Evolutionary conservation across 2,888 invertebrate species (phyloP).

Genomic region (Abscondita cerata): DNA sequence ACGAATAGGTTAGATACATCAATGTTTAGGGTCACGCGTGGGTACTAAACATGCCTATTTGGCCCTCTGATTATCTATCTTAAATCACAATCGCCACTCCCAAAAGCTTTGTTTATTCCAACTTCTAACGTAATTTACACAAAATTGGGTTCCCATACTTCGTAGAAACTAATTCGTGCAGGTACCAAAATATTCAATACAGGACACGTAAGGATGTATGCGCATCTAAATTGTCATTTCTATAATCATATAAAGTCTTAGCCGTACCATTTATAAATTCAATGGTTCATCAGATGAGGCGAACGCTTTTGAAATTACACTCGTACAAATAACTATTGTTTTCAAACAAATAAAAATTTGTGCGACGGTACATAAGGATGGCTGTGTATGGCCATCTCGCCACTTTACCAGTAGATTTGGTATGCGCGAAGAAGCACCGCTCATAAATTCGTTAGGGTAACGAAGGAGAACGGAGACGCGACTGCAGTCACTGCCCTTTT

Average conservation of each 20-base stretch:
- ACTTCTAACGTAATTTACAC: too few species aligned
- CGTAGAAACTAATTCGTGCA: too few species aligned
- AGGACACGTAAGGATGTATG: conserved; percentile 25
- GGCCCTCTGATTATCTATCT: conserved; percentile 9
- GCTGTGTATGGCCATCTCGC: conserved; percentile 27
- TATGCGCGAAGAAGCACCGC: conserved; percentile 32
- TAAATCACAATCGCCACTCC: conserved; percentile 12
- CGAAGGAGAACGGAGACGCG: conserved; percentile 32
- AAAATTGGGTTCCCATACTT: too few species aligned
- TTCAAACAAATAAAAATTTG: background rate
- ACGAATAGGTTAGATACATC: conserved; percentile 16
- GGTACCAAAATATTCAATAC: conserved; percentile 22
- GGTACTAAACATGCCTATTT: conserved; percentile 16
- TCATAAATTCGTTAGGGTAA: conserved; percentile 36
- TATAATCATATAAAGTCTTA: conserved; percentile 30
- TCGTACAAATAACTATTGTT: conserved; percentile 12
- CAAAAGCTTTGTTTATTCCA: background rate
- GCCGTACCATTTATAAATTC: conserved; percentile 32
- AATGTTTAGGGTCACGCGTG: conserved; percentile 20
- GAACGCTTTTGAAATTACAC: conserved; percentile 28
- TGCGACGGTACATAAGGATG: conserved; percentile 7
- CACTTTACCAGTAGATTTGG: conserved; percentile 31
- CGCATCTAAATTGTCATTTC: conserved; percentile 27
- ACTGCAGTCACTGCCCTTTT: conserved; percentile 30
- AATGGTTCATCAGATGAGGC: conserved; percentile 34